Evolutionary conservation across 2,888 invertebrate species (phyloP).

Genomic region (Parascotia fuliginaria): DNA sequence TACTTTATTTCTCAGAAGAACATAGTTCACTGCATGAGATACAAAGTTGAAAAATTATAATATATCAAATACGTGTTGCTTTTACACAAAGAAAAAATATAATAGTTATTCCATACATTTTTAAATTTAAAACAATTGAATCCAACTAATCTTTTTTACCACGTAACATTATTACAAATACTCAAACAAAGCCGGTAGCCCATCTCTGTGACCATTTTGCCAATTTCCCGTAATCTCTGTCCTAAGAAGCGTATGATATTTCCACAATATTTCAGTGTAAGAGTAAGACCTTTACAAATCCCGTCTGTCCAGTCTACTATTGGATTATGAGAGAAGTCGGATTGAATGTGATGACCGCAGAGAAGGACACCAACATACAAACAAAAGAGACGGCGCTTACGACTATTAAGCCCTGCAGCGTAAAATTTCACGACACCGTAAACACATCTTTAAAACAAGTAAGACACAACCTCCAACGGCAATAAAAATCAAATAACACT

Average conservation of each 20-base stretch:
- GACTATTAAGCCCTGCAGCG: slow-evolving; percentile 72
- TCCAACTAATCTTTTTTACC: too few relatives aligned
- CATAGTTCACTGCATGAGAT: too few relatives aligned
- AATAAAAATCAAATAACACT: slow-evolving; percentile 29
- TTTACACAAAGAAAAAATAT: too few relatives aligned
- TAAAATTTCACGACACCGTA: slow-evolving; percentile 79
- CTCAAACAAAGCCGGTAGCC: slow-evolving; percentile 19
- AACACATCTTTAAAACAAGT: slow-evolving; percentile 64
- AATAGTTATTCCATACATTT: too few relatives aligned
- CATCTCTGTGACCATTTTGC: slow-evolving; percentile 51
- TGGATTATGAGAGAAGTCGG: slow-evolving; percentile 71
- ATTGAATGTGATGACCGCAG: slow-evolving; percentile 70
- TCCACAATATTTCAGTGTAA: slow-evolving; percentile 59
- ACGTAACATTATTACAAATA: slow-evolving; percentile 1
- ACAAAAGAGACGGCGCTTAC: slow-evolving; percentile 44
- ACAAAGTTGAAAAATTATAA: too few relatives aligned
- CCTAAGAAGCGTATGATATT: slow-evolving; percentile 64
- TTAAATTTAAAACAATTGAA: too few relatives aligned
- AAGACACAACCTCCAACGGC: slow-evolving; percentile 44
- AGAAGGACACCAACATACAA: slow-evolving; percentile 43
- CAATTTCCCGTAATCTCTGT: slow-evolving; percentile 63
- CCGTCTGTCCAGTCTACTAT: slow-evolving; percentile 66
- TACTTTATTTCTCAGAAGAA: too few relatives aligned
- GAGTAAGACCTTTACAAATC: slow-evolving; percentile 65
- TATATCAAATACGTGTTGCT: too few relatives aligned